These are phyloP conservation scores for Holothuria leucospilota DNA, from an alignment of 53 echinoderm and acorn worm genomes.

Conservation along the genomic window DNA sequence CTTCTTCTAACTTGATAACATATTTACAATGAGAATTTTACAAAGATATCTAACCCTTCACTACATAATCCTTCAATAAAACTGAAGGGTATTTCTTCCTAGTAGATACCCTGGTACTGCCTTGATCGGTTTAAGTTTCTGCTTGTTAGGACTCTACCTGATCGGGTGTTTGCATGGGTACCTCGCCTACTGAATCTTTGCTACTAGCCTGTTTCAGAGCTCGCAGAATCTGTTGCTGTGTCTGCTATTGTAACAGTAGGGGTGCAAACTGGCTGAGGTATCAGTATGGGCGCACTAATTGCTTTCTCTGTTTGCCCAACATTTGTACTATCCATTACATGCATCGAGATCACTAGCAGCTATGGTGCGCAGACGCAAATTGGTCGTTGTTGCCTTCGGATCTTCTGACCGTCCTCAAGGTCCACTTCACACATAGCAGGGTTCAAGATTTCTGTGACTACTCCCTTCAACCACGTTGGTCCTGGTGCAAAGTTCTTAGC, in stretches of 20 bases:
- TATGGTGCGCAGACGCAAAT: constrained; percentile 19
- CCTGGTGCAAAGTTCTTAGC: constrained; percentile 70
- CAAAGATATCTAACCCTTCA: neutral
- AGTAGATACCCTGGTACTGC: constrained; percentile 1
- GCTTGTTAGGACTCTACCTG: constrained; percentile 3
- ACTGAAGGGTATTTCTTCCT: constrained; percentile 1
- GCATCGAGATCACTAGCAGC: neutral
- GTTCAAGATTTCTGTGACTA: constrained; percentile 24
- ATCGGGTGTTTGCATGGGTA: neutral
- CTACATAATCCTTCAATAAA: constrained; percentile 10
- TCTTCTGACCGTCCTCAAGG: constrained; percentile 49
- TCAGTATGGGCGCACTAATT: neutral
- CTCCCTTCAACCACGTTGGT: constrained; percentile 65
- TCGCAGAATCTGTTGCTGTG: neutral
- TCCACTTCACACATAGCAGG: constrained; percentile 39
- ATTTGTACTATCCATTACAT: neutral
- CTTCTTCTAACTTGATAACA: too few relatives aligned
- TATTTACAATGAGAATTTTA: too few relatives aligned
- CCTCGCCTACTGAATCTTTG: neutral
- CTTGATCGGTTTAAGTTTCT: constrained; percentile 2
- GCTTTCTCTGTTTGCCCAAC: constrained; percentile 6
- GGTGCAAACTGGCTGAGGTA: neutral
- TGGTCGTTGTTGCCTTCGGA: constrained; percentile 63
- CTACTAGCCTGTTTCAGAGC: too few relatives aligned
- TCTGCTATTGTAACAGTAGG: neutral